These are phyloP conservation scores for Hemiprocne comata DNA, from an alignment of 2,113 vertebrate species.

Conservation along the genomic window DNA sequence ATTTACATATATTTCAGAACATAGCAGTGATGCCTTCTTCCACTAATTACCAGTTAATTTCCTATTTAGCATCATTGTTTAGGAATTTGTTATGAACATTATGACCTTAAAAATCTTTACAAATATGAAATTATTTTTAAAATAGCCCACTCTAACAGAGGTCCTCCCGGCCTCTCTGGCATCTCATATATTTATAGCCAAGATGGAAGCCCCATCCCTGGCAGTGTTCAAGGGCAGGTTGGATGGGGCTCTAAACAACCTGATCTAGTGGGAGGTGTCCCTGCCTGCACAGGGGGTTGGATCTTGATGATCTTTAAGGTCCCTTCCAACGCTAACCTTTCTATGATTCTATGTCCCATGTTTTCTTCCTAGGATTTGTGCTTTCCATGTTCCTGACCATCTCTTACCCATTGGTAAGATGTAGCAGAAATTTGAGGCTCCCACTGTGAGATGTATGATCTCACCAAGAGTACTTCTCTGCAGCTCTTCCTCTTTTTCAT, in stretches of 20 bases:
- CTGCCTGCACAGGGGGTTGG: too few species aligned
- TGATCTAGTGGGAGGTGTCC: too few species aligned
- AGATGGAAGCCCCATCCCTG: too few species aligned
- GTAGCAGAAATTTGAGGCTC: not conserved
- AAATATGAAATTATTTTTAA: not conserved
- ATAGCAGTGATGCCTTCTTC: not conserved
- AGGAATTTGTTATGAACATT: not conserved
- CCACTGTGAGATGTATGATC: not conserved
- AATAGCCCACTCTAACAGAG: not conserved
- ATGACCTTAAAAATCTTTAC: not conserved
- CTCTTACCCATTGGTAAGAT: not conserved
- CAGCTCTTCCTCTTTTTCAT: not conserved
- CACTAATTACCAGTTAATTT: not conserved
- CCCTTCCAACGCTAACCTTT: too few species aligned
- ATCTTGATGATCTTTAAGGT: too few species aligned
- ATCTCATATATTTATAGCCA: not conserved
- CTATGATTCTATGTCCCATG: too few species aligned
- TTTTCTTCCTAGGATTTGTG: not conserved
- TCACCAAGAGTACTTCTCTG: not conserved
- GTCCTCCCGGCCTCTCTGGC: rapidly evolving
- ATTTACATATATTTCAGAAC: not conserved
- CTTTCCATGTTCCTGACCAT: not conserved
- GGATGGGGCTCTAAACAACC: too few species aligned
- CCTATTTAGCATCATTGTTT: not conserved
- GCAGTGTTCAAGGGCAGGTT: too few species aligned